phyloP scores from a whole-genome alignment of 2,113 vertebrate genomes.

The Eclectus roratus region DNA sequence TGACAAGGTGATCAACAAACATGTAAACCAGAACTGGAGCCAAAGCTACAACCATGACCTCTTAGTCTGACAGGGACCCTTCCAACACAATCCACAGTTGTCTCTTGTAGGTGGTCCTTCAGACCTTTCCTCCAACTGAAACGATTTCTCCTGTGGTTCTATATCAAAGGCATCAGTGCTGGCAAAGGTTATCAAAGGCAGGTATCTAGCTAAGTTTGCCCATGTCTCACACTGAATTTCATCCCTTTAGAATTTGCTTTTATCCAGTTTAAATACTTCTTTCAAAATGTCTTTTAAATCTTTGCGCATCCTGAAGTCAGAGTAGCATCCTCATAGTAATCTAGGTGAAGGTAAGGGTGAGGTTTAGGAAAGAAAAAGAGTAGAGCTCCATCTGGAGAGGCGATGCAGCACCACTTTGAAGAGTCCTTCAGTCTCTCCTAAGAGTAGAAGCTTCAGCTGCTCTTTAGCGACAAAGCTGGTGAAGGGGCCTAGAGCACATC shows the following conservation, averaged over 20 bases:
- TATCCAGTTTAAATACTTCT: not conserved
- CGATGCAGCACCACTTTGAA: not conserved
- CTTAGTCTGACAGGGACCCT: not conserved
- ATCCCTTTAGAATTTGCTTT: not conserved
- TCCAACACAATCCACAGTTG: not conserved
- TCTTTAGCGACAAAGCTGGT: not conserved
- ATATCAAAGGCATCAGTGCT: not conserved
- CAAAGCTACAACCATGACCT: not conserved
- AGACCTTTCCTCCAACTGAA: not conserved
- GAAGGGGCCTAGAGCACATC: not conserved
- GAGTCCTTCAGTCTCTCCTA: not conserved
- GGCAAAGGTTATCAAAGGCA: not conserved
- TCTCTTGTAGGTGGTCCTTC: not conserved
- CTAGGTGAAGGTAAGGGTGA: not conserved
- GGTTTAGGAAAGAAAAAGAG: not conserved
- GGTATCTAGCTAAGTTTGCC: not conserved
- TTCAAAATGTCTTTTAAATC: not conserved
- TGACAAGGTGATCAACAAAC: not conserved
- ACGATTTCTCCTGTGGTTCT: not conserved
- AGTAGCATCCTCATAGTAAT: not conserved
- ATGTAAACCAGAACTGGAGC: accelerated
- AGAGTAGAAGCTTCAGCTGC: not conserved
- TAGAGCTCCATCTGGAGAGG: not conserved
- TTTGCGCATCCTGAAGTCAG: not conserved
- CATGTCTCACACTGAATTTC: not conserved